phyloP scores from a whole-genome alignment of 2,888 invertebrate genomes.

The Rotaria macrura region DNA sequence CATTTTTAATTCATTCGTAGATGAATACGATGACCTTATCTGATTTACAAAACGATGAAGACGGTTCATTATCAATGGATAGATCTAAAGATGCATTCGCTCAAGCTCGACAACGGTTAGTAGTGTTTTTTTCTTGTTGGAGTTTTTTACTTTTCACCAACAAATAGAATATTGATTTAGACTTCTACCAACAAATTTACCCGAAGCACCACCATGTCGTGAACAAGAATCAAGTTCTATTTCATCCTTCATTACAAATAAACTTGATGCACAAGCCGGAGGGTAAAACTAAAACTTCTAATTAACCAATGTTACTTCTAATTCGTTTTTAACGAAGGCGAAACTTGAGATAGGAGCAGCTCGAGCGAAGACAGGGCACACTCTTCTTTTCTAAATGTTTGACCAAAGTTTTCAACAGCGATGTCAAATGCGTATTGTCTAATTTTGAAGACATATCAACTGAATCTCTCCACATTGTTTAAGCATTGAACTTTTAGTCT shows the following conservation, averaged over 20 bases:
- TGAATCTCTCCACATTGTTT: too few relatives aligned
- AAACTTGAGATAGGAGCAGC: too few relatives aligned
- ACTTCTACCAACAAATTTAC: not conserved
- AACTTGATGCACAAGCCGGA: not conserved
- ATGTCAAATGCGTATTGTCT: too few relatives aligned
- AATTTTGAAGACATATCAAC: too few relatives aligned
- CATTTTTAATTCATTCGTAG: not conserved
- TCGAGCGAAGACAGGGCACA: too few relatives aligned
- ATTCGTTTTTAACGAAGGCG: too few relatives aligned
- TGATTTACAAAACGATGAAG: conserved; percentile 9
- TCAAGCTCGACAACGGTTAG: not conserved
- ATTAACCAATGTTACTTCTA: too few relatives aligned
- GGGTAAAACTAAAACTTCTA: not conserved
- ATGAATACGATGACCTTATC: conserved; percentile 6
- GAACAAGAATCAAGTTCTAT: not conserved
- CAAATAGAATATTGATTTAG: not conserved
- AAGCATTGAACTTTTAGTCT: too few relatives aligned
- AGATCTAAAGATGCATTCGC: not conserved
- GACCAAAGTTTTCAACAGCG: too few relatives aligned
- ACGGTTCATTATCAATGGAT: not conserved
- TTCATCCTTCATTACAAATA: not conserved
- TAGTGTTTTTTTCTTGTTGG: too few relatives aligned
- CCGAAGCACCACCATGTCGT: not conserved
- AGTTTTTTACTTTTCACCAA: too few relatives aligned
- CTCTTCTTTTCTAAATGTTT: too few relatives aligned